These are phyloP conservation scores for Glomeris marginata DNA, from an alignment of 2,888 invertebrate species.

Conservation along the genomic window DNA sequence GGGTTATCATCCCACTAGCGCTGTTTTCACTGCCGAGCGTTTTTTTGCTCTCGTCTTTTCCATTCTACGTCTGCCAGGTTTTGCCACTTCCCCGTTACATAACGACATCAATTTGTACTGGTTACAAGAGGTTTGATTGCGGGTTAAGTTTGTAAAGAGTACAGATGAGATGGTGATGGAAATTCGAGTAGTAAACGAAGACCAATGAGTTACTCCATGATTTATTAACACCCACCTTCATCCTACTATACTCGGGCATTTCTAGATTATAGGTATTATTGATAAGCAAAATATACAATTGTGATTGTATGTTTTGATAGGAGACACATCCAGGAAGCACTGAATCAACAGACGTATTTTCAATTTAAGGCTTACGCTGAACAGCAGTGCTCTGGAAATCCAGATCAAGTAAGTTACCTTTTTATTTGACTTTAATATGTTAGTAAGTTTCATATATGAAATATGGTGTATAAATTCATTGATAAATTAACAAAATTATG, in stretches of 20 bases:
- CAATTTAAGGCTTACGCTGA: slow-evolving; percentile 86
- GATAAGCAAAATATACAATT: background rate
- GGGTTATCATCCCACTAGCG: too few species aligned
- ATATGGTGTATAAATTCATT: too few species aligned
- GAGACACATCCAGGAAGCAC: slow-evolving; percentile 76
- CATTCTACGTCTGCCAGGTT: background rate
- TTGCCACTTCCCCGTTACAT: too few species aligned
- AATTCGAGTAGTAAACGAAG: too few species aligned
- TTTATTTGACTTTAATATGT: too few species aligned
- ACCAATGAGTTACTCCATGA: too few species aligned
- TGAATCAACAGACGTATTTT: slow-evolving; percentile 84
- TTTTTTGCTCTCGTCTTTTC: background rate
- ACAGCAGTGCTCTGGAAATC: slow-evolving; percentile 58
- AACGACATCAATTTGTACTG: background rate
- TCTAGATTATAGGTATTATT: background rate
- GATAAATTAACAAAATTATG: too few species aligned
- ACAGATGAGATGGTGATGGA: too few species aligned
- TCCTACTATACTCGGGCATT: background rate
- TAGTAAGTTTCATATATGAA: too few species aligned
- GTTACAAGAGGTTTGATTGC: too few species aligned
- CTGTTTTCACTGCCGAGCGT: too few species aligned
- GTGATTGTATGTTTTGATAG: slow-evolving; percentile 14
- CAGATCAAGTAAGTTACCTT: slow-evolving; percentile 36
- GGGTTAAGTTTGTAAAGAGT: too few species aligned
- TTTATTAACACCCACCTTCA: background rate